Evolutionary conservation across 1,140 invertebrate genomes (phyloP), one percentile per base, ranked within the genome.

Genomic region (Probaryconus sp.): DNA sequence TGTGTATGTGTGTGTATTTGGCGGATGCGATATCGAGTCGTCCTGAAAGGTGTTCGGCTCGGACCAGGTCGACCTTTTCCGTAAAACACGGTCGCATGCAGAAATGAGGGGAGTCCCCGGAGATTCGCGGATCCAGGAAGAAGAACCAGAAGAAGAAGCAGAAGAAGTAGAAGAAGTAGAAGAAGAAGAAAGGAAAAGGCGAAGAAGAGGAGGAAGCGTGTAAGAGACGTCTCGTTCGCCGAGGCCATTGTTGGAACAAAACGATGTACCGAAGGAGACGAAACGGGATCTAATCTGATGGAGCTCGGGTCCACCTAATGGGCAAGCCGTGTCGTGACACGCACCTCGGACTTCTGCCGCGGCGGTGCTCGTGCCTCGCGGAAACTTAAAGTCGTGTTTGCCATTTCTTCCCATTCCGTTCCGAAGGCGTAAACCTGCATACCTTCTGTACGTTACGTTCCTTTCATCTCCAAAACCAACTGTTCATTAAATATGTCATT

Each of bases 241-340:
- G 58, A 64, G 61, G 50, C 61, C 61, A 70, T 76, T 76, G 73
- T 76, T 70, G 73, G 37, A 35, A 47, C 61, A 55, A 60, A 69
- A 76, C 67, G 65, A 69, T 64, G 37, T 76, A 69, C 47, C 53
- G 37, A 60, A 65, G 53, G 60, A 69, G 45, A 58, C 58, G 45
- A 65, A 69, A 74, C 69, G 70, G 81, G 81, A 85, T 84, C 83
- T 85, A 85, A 83, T 84, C 83, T 85, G 83, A 85, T 85, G 82
- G 70, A 81, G 67, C 83, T 74, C 53, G 69, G 81, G 81, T 81
- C 81, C 81, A 81, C 78, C 77, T 85, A 85, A 85, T 85, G 83
- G 83, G 81, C 82, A 84, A 85, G 81, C 83, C 83, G 80, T 85
- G 83, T 85, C 78, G 81, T 79, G 81, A 83, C 81, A 83, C 83